These are phyloP conservation scores for Argyresthia goedartella DNA, from an alignment of 2,888 invertebrate genomes.

Conservation along the genomic window DNA sequence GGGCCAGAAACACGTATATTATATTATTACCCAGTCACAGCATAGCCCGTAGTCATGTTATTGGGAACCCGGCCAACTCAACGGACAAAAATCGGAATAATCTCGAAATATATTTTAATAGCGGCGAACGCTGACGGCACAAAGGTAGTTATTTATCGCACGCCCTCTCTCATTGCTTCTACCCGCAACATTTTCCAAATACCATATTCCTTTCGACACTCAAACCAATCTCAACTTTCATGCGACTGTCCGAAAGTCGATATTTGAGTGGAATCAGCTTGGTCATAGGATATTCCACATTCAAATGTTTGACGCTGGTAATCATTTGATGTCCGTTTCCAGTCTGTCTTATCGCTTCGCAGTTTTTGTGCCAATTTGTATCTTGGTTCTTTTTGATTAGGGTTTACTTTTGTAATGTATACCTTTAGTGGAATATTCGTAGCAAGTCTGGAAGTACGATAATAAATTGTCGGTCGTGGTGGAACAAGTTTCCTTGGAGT, in stretches of 20 bases:
- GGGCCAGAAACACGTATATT: no score
- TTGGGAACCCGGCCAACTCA: constrained; percentile 19
- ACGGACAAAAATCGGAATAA: constrained; percentile 51
- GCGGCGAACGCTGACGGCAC: constrained; percentile 60
- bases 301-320: constrained; percentile 53
- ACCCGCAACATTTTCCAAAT: constrained; percentile 43
- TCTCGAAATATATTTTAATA: constrained; percentile 65
- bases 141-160: constrained; percentile 70
- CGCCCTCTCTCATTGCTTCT: constrained; percentile 70
- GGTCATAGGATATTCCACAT: constrained; percentile 40
- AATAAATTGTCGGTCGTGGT: constrained; percentile 60
- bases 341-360: constrained; percentile 45
- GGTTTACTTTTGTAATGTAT: no score
- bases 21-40: no score
- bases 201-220: constrained; percentile 27
- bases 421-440: constrained; percentile 34
- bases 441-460: constrained; percentile 52
- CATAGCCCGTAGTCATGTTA: no score
- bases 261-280: not conserved
- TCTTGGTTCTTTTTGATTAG: no score
- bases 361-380: no score
- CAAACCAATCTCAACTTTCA: constrained; percentile 38
- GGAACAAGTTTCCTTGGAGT: constrained; percentile 54
- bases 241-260: not conserved
- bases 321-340: constrained; percentile 62